Base-by-base conservation (phyloP, 2,888 invertebrate species). In the Endomychus coccineus region DNA sequence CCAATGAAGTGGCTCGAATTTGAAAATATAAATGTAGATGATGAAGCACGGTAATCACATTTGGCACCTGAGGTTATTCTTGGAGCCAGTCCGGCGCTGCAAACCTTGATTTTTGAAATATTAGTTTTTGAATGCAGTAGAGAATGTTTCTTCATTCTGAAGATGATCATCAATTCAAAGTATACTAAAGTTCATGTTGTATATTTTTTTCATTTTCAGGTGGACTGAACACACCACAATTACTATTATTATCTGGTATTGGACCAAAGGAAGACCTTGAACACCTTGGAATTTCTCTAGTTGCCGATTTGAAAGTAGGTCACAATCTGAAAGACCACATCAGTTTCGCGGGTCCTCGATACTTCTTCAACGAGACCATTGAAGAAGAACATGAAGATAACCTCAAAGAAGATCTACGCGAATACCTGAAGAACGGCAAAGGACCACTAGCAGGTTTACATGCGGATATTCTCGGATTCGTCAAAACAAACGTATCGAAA, bases 161-260 rank as follows among this genome's bases (percentile, higher is more conserved):
- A n/a, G n/a, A n/a, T n/a, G n/a, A n/a, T n/a, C n/a, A n/a, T n/a
- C n/a, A n/a, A n/a, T n/a, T n/a, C n/a, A n/a, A n/a, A n/a, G n/a
- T n/a, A n/a, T n/a, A n/a, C n/a, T n/a, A n/a, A n/a, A n/a, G n/a
- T n/a, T n/a, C n/a, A n/a, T n/a, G n/a, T n/a, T n/a, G n/a, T n/a
- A n/a, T n/a, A n/a, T n/a, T n/a, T n/a, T n/a, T n/a, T n/a, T n/a
- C n/a, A n/a, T n/a, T 32, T 27, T 10, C 30, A 39, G 40, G 81
- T 3, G 75, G 84, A 3, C 75, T 88, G 17, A 81, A 83, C 62
- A 74, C 83, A 4, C 92, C 95, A 0, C 91, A 95, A 52, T 58
- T 96, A 11, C 71, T 96, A 46, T 89, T 94, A 90, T 60, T 95
- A 5, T 90, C 89, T 34, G 95, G 95, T 0, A 75, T 92, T 14